Conservation (phyloP, 2,797 vertebrate genomes). For the Euthynnus affinis region DNA sequence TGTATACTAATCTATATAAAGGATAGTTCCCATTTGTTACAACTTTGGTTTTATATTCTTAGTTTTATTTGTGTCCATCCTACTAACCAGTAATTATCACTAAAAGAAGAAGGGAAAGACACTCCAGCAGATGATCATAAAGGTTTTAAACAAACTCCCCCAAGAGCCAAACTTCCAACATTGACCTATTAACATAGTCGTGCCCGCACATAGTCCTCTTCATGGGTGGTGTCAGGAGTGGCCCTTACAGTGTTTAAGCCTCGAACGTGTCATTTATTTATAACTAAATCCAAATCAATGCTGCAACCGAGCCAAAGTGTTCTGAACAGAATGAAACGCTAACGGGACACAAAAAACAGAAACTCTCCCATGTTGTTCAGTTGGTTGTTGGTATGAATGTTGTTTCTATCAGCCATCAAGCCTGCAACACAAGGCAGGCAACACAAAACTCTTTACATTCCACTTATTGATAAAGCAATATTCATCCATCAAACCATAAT, state of each 20-base stretch:
- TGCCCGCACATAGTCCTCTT: not conserved
- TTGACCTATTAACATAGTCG: slow-evolving; percentile 7
- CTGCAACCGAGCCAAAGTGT: too few species aligned
- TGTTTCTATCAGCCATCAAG: too few species aligned
- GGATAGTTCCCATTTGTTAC: not conserved
- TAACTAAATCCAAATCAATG: too few species aligned
- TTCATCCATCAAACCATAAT: not conserved
- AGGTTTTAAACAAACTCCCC: not conserved
- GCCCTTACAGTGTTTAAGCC: too few species aligned
- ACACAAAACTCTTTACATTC: too few species aligned
- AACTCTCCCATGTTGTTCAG: too few species aligned
- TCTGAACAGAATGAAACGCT: too few species aligned
- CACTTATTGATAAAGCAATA: not conserved
- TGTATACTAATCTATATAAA: not conserved
- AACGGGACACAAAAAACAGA: too few species aligned
- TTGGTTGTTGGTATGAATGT: too few species aligned
- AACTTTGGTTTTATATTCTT: not conserved
- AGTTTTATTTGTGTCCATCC: not conserved
- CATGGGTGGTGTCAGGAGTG: too few species aligned
- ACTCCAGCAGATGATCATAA: not conserved
- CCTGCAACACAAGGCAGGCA: too few species aligned
- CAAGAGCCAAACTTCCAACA: not conserved
- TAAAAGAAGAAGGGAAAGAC: not conserved
- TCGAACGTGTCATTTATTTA: too few species aligned
- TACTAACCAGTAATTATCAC: not conserved